Conservation (phyloP, 2,888 invertebrate species). For the Acanthosepion esculentum region DNA sequence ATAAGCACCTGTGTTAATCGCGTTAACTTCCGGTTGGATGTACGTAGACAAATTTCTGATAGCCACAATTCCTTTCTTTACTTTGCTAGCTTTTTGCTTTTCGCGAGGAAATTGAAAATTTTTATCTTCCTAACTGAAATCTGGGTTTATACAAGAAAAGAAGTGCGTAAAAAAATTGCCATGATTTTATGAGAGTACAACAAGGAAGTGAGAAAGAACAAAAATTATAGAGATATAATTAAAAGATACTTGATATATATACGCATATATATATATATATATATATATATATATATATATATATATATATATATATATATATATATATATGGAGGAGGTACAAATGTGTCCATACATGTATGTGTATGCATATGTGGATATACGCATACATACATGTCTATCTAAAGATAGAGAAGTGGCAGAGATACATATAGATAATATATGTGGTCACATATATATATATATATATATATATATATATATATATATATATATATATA, state of each 20-base stretch:
- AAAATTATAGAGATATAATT: background rate
- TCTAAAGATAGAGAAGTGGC: no score
- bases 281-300: background rate
- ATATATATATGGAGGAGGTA: no score
- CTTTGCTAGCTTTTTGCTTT: background rate
- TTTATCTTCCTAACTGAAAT: background rate
- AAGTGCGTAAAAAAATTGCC: rapidly evolving
- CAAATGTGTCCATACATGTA: background rate
- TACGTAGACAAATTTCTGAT: background rate
- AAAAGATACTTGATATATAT: background rate
- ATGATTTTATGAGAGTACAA: background rate
- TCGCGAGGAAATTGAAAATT: background rate
- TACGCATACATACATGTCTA: no score
- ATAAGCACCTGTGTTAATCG: slow-evolving; percentile 17
- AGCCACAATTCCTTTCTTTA: background rate
- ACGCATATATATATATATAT: background rate
- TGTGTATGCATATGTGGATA: background rate
- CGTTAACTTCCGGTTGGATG: slow-evolving; percentile 2
- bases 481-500: background rate
- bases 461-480: slow-evolving; percentile 2
- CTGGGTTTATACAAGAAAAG: background rate
- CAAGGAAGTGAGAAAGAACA: background rate
- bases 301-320: background rate
- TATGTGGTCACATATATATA: background rate
- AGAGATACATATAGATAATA: background rate